Percentiles rank a stretch among this genome's conserved stretches.
phyloP scores from a whole-genome alignment of 2,113 vertebrate species.

The Noctilio leporinus region DNA sequence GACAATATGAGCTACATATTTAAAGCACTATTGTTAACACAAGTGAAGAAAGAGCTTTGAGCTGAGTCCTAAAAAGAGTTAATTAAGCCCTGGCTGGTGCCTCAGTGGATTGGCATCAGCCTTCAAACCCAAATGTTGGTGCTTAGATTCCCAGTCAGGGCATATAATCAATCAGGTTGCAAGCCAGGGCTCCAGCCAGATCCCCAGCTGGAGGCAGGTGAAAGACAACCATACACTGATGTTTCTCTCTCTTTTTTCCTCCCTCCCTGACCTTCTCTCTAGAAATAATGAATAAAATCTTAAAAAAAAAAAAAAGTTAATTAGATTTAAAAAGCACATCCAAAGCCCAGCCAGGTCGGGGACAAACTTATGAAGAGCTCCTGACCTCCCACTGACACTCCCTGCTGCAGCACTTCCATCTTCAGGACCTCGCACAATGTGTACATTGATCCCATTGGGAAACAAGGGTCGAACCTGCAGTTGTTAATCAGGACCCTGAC shows the following conservation, averaged over 20 bases:
- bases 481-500: slow-evolving; percentile 21
- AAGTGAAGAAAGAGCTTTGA: background rate
- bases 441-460: background rate
- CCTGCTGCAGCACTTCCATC: background rate
- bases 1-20: background rate
- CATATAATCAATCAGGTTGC: no score
- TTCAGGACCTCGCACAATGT: background rate
- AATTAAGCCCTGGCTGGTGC: no score
- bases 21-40: background rate
- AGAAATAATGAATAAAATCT: no score
- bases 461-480: background rate
- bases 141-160: no score
- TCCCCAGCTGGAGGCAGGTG: no score
- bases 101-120: no score
- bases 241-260: no score
- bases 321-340: background rate
- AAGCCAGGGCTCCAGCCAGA: no score
- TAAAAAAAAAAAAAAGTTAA: no score
- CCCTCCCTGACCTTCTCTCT: no score
- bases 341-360: background rate
- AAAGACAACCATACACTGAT: no score
- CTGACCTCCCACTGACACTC: background rate
- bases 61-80: background rate
- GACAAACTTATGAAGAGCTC: background rate
- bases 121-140: no score